Evolutionary conservation across 2,888 invertebrate species (phyloP).

Genomic region (Cremastinae sp.): DNA sequence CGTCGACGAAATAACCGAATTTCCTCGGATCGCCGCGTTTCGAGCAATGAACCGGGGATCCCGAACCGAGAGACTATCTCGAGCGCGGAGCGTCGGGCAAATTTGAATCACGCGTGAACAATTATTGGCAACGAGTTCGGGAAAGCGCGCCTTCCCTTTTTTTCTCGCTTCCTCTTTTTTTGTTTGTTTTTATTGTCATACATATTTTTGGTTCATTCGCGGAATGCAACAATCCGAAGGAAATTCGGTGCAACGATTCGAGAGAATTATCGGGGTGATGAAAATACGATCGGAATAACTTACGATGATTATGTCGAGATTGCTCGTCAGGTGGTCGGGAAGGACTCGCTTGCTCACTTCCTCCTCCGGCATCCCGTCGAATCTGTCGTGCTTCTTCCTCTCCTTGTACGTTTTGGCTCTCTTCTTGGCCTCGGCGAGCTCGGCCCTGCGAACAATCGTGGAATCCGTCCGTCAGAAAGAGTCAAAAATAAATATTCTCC

Average conservation of each 20-base stretch:
- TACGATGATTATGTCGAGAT: constrained; percentile 99
- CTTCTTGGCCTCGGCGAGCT: constrained; percentile 80
- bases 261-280: background rate
- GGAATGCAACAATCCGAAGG: background rate
- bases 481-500: background rate
- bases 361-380: constrained; percentile 98
- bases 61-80: constrained; percentile 42
- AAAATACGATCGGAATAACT: constrained; percentile 83
- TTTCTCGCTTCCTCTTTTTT: too few relatives aligned
- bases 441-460: constrained; percentile 75
- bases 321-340: constrained; percentile 95
- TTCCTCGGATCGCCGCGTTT: constrained; percentile 67
- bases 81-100: constrained; percentile 29
- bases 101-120: constrained; percentile 64
- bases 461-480: too few relatives aligned
- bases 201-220: too few relatives aligned
- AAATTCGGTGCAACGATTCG: background rate
- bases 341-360: constrained; percentile 96
- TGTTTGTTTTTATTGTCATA: too few relatives aligned
- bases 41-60: constrained; percentile 62
- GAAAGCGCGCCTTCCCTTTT: too few relatives aligned
- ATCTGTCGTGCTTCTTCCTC: constrained; percentile 95
- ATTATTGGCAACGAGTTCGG: constrained; percentile 70
- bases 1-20: constrained; percentile 73
- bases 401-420: constrained; percentile 85